These are phyloP conservation scores for Drosophila longiperda DNA, from an alignment of 2,888 invertebrate species.

Conservation along the genomic window DNA sequence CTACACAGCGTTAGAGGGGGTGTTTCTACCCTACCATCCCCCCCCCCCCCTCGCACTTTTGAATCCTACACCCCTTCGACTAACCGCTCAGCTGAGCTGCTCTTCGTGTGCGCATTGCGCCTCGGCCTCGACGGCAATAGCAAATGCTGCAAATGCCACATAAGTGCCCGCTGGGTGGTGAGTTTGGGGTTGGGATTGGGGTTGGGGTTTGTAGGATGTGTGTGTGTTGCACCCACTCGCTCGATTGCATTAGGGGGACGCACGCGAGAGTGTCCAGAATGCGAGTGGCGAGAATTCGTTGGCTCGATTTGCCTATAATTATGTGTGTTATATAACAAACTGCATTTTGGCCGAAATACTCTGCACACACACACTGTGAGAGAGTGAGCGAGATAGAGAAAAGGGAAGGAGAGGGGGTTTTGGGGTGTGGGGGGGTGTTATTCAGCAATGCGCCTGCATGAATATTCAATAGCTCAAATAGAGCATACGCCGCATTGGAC, in stretches of 20 bases:
- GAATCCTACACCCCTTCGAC: no score
- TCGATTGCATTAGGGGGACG: constrained; percentile 61
- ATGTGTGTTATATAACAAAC: constrained; percentile 82
- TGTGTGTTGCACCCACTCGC: constrained; percentile 3
- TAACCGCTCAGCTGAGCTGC: constrained; percentile 12
- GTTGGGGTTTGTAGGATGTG: not conserved
- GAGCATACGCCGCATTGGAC: constrained; percentile 75
- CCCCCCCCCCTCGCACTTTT: not conserved
- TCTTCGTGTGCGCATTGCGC: constrained; percentile 61
- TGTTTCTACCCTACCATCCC: constrained; percentile 11
- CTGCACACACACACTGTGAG: constrained; percentile 1
- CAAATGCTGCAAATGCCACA: constrained; percentile 78
- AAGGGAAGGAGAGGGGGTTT: not conserved
- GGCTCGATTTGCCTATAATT: constrained; percentile 81
- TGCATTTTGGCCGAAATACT: constrained; percentile 73
- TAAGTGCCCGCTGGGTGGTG: constrained; percentile 69
- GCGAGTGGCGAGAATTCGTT: constrained; percentile 78
- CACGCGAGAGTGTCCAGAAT: constrained; percentile 46
- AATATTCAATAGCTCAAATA: constrained; percentile 80
- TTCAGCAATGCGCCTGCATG: constrained; percentile 64
- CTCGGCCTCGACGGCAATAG: constrained; percentile 53
- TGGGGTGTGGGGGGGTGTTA: constrained; percentile 1
- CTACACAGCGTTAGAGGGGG: constrained; percentile 20
- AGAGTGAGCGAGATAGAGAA: not conserved
- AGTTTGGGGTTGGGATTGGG: constrained; percentile 10